These are phyloP conservation scores for Papilio glaucus DNA, from an alignment of 1,140 invertebrate genomes.

Conservation along the genomic window DNA sequence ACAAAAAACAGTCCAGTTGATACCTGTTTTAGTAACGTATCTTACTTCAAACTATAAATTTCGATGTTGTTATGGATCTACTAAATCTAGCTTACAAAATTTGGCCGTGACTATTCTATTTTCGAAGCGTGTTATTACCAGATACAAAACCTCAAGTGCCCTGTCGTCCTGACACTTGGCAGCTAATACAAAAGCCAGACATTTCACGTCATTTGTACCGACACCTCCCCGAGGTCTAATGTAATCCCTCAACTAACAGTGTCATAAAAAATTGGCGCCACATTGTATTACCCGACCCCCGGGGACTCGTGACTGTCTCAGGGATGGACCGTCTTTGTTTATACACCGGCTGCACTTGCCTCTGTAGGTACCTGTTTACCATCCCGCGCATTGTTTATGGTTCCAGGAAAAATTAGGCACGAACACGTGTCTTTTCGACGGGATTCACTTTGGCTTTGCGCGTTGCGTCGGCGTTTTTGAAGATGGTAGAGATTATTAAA, in stretches of 20 bases:
- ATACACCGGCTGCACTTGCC: constrained; percentile 61
- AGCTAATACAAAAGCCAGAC: constrained; percentile 70
- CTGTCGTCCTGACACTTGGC: constrained; percentile 62
- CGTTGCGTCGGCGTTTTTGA: constrained; percentile 50
- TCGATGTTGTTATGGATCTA: neutral
- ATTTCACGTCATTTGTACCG: constrained; percentile 73
- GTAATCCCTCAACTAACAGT: constrained; percentile 56
- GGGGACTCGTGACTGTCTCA: constrained; percentile 59
- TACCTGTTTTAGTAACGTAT: neutral
- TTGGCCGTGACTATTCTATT: constrained; percentile 35
- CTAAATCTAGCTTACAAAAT: neutral
- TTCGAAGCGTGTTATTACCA: constrained; percentile 55
- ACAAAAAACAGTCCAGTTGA: no score
- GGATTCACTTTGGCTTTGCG: constrained; percentile 46
- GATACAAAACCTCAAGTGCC: constrained; percentile 58
- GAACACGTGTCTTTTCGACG: constrained; percentile 60
- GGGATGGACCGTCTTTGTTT: constrained; percentile 59
- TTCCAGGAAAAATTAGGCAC: constrained; percentile 64
- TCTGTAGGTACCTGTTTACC: constrained; percentile 61
- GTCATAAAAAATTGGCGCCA: constrained; percentile 78
- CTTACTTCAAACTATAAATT: neutral
- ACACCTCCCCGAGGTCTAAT: constrained; percentile 62
- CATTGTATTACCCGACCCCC: constrained; percentile 65
- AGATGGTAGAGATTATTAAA: constrained; percentile 49
- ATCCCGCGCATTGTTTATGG: constrained; percentile 54